These are phyloP conservation scores for Cherax destructor DNA, from an alignment of 1,140 invertebrate species.

Conservation along the genomic window DNA sequence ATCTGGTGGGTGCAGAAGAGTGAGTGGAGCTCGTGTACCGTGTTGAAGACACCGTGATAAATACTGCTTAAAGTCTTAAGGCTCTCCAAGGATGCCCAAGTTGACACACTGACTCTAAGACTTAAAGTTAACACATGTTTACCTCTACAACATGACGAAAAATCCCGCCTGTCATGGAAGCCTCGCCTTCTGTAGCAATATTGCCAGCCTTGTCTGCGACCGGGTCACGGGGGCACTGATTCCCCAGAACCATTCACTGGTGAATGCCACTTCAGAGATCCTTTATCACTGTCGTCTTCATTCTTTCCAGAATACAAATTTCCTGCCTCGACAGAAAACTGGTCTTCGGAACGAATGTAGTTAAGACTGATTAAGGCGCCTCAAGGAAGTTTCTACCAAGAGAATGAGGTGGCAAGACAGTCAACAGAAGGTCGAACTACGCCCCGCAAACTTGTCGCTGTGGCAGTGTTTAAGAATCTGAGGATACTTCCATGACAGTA, in stretches of 20 bases:
- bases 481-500: not conserved
- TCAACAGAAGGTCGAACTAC: not conserved
- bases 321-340: no score
- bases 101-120: not conserved
- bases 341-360: no score
- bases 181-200: not conserved
- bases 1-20: not conserved
- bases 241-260: no score
- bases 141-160: conserved; percentile 12
- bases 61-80: not conserved
- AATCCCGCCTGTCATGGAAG: not conserved
- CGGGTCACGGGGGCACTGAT: no score
- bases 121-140: conserved; percentile 44
- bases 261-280: not conserved
- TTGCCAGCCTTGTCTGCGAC: not conserved
- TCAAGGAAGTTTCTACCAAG: not conserved
- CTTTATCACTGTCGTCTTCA: no score
- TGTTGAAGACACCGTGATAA: conserved; percentile 12
- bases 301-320: no score
- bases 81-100: not conserved
- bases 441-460: not conserved
- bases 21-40: not conserved
- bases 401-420: not conserved
- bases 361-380: not conserved
- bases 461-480: not conserved